Evolutionary conservation across 2,113 vertebrate species (phyloP).

Genomic region (Psilopsiagon aurifrons): DNA sequence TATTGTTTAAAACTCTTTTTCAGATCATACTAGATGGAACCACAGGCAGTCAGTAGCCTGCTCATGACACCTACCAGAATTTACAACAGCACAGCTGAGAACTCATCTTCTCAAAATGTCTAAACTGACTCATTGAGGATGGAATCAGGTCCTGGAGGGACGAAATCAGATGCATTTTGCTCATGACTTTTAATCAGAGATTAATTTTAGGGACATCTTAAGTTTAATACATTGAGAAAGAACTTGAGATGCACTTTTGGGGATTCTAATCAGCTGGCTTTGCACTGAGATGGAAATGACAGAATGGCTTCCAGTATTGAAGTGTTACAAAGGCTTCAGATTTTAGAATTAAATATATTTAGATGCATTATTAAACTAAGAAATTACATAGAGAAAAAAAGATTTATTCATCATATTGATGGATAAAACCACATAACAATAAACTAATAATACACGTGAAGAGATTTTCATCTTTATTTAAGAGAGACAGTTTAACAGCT

Average conservation of each 20-base stretch:
- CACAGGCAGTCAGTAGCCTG: constrained; percentile 60
- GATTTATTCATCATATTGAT: constrained; percentile 74
- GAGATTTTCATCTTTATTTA: constrained; percentile 36
- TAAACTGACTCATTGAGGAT: not conserved
- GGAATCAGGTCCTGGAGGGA: not conserved
- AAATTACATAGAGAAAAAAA: constrained; percentile 15
- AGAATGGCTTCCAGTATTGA: not conserved
- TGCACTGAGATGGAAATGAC: not conserved
- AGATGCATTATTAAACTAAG: constrained; percentile 9
- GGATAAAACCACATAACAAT: constrained; percentile 29
- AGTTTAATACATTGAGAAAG: not conserved
- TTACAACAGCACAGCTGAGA: not conserved
- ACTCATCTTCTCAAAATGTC: not conserved
- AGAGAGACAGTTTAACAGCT: constrained; percentile 21
- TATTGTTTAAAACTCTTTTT: constrained; percentile 42
- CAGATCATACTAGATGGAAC: constrained; percentile 76
- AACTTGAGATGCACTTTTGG: constrained; percentile 14
- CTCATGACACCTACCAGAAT: constrained; percentile 50
- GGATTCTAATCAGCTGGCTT: not conserved
- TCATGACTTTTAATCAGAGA: constrained; percentile 4
- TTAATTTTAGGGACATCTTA: constrained; percentile 4
- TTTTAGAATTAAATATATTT: constrained; percentile 46
- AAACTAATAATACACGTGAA: constrained; percentile 40
- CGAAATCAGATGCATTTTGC: constrained; percentile 25
- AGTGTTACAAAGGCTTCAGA: not conserved